Evolutionary conservation across 2,888 invertebrate genomes (phyloP), one percentile per base, ranked within the genome.

Genomic region (Erebia aethiops): DNA sequence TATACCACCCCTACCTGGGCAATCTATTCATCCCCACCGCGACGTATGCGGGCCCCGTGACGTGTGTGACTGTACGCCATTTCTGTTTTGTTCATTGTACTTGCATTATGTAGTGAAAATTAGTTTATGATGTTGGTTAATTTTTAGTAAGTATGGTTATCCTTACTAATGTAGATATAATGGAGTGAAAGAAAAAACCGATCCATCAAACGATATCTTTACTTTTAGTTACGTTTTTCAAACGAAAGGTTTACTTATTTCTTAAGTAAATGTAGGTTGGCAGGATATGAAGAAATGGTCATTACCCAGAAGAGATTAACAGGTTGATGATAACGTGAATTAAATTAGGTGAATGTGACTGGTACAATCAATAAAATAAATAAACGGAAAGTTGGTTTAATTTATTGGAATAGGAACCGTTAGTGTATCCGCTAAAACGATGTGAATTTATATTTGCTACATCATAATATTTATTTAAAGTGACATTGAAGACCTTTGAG

Each of bases 11-110:
- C 84, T 89, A 91, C 90, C 90, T 91, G 79, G 80, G 86, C 88
- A 83, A 91, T 91, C 86, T 85, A 87, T 90, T 85, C 84, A 86
- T 84, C 88, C 87, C 87, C 87, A 83, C 56, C 21, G 87, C 85
- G 78, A 82, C 83, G 79, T 80, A 81, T 83, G 81, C 79, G 83
- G 82, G 81, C 83, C 77, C 70, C 79, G 80, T 84, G 85, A 87
- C 86, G 85, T 82, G 81, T 77, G 83, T 76, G 75, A 75, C 62
- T 67, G 67, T 68, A 79, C 83, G 85, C 86, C 87, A 86, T 88
- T 84, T 81, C 81, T 84, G 80, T 84, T 82, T 77, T 78, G 71
- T 75, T 77, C 72, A 75, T 75, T 72, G 66, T 65, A n/a, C 56
- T 54, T 10, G 16, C 8, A 9, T 52, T 18, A n/a, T 21, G 56